These are phyloP conservation scores for Stichopus chloronotus DNA, from an alignment of 35 echinoderm and acorn worm genomes.

Conservation along the genomic window DNA sequence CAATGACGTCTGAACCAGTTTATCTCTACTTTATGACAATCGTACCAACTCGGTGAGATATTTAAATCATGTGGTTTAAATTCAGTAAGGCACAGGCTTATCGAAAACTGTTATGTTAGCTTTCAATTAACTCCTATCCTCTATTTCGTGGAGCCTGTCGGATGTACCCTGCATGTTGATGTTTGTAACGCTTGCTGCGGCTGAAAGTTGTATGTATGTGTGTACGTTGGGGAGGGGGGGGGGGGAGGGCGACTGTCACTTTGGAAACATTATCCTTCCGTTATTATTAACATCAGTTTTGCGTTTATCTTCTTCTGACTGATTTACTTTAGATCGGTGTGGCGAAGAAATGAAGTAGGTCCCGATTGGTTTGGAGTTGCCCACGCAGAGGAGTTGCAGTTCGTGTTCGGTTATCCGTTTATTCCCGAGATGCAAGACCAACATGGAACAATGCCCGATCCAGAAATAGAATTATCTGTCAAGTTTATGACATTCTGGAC, in stretches of 20 bases:
- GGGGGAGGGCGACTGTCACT: too few species aligned
- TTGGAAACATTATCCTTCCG: too few species aligned
- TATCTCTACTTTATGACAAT: slow-evolving; percentile 21
- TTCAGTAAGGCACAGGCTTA: too few species aligned
- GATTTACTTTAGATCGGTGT: neutral
- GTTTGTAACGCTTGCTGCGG: too few species aligned
- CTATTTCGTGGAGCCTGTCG: too few species aligned
- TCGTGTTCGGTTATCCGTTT: neutral
- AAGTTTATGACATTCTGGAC: slow-evolving; percentile 83
- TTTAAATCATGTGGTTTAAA: too few species aligned
- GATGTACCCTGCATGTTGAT: too few species aligned
- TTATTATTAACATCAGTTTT: too few species aligned
- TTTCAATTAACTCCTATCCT: too few species aligned
- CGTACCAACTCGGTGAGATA: neutral
- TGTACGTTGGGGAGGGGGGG: too few species aligned
- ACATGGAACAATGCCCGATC: slow-evolving; percentile 22
- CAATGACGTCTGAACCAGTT: slow-evolving; percentile 25
- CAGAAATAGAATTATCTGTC: slow-evolving; percentile 62
- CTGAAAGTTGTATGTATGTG: too few species aligned
- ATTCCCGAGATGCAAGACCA: neutral
- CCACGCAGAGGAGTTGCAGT: slow-evolving; percentile 62
- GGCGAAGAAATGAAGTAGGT: neutral
- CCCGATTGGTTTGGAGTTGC: slow-evolving; percentile 74
- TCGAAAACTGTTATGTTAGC: too few species aligned
- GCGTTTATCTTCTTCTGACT: neutral